Base-by-base conservation (phyloP, 2,113 vertebrate species). In the Hymenochirus boettgeri region DNA sequence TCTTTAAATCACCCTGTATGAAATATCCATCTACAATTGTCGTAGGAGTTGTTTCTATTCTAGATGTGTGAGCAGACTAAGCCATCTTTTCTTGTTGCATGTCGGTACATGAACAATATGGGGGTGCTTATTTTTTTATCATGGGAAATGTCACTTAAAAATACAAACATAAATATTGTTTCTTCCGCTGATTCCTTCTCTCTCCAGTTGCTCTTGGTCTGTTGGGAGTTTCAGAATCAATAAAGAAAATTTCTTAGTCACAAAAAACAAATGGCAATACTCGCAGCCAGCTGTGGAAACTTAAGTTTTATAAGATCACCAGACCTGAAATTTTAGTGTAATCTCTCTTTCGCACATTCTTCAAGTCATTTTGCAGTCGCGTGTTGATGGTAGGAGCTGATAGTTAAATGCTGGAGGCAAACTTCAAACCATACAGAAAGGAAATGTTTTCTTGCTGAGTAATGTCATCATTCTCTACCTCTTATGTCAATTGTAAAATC, bases 81-180 rank as follows among this genome's bases (percentile, higher is more conserved):
- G n/a, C n/a, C n/a, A n/a, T n/a, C n/a, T n/a, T n/a, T n/a, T n/a
- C n/a, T n/a, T n/a, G n/a, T n/a, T n/a, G n/a, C n/a, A n/a, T n/a
- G n/a, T n/a, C n/a, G n/a, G n/a, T n/a, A n/a, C n/a, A n/a, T n/a
- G n/a, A n/a, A n/a, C n/a, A n/a, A n/a, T n/a, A n/a, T n/a, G n/a
- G n/a, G n/a, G n/a, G n/a, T n/a, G n/a, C n/a, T n/a, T n/a, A n/a
- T n/a, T 51, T 76, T 61, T 62, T 83, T 87, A 81, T 86, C 83
- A 79, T 58, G 63, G 69, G 71, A 87, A 87, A 86, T 87, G 83
- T 83, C 84, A 84, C 70, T 65, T 57, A 79, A 78, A 72, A 55
- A 81, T n/a, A 69, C 33, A 83, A 78, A 76, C 62, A n/a, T n/a
- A n/a, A n/a, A 75, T 3, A 61, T 76, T 82, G 71, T 77, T 79